Evolutionary conservation across 1,140 invertebrate genomes (phyloP).

Genomic region (Planococcus citri): DNA sequence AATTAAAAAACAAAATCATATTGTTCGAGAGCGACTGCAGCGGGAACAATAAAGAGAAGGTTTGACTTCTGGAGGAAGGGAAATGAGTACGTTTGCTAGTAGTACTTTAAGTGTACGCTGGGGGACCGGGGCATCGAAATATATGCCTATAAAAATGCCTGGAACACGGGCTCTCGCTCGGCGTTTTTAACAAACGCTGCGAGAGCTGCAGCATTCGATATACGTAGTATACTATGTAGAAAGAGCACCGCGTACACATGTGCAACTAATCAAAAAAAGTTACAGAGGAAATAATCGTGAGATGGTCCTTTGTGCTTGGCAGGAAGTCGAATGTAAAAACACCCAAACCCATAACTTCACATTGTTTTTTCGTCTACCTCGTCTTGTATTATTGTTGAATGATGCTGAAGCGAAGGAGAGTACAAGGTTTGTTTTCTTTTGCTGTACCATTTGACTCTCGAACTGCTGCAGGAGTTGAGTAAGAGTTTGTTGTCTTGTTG

Average conservation of each 20-base stretch:
- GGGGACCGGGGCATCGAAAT: too few relatives aligned
- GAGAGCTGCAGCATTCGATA: too few relatives aligned
- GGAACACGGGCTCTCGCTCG: too few relatives aligned
- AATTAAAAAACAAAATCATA: not conserved
- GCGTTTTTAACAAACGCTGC: not conserved
- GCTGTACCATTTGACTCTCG: too few relatives aligned
- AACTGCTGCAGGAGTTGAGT: too few relatives aligned
- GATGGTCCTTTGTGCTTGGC: not conserved
- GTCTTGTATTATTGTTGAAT: not conserved
- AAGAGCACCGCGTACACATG: not conserved
- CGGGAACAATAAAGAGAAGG: not conserved
- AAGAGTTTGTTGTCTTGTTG: too few relatives aligned
- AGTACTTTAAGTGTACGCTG: too few relatives aligned
- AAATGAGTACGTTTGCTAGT: too few relatives aligned
- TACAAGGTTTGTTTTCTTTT: too few relatives aligned
- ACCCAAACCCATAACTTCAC: not conserved
- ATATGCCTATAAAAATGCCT: too few relatives aligned
- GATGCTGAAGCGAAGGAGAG: too few relatives aligned
- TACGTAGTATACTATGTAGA: not conserved
- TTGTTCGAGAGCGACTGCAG: not conserved
- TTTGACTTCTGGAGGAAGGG: not conserved
- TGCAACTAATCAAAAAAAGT: not conserved
- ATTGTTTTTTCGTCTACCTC: not conserved
- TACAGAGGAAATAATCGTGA: not conserved
- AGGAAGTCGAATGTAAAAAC: slow-evolving; percentile 5